Base-by-base conservation (phyloP, 2,888 invertebrate species). In the Hypomecis atomaria region DNA sequence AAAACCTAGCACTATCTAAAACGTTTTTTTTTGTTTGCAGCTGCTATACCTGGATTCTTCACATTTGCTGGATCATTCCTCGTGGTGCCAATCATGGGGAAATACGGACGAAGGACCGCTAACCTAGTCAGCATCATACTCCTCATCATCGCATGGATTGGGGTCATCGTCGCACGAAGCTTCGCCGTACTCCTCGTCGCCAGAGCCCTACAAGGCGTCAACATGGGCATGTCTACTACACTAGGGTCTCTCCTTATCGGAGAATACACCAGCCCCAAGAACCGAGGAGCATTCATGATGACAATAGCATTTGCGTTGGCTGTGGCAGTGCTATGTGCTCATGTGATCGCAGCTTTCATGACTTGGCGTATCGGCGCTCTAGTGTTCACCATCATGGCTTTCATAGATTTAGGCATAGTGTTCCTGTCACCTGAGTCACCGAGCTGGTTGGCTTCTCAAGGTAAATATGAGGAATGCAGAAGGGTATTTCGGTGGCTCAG, bases 341-440 rank as follows among this genome's bases (percentile, higher is more conserved):
- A 96, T 73, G 79, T 90, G 0, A 75, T 96, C 33, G 96, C 96
- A 0, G 93, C 94, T 0, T 94, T 90, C 72, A 75, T 94, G 0
- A 74, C 85, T 9, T 95, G 95, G 95, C 86, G 93, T 73, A 80
- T 79, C 0, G 90, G 94, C 0, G 94, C 94, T 0, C 75, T 93
- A 0, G 78, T 94, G 5, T 92, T 92, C 61, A 87, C 89, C 0
- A 66, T 80, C 5, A 78, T 94, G 23, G 90, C 93, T 0, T 74
- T 94, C 5, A 70, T 89, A 4, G 89, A 94, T 38, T 78, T 94
- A 33, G 40, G 86, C 1, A 82, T 88, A 40, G 84, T 87, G 0
- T 71, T 85, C 7, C 82, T 78, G 47, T 88, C 89, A 0, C 95
- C 94, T 0, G 96, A 96, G 83, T 94, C 95, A 0, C 95, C 95